Percentiles rank a stretch among this genome's conserved stretches.
phyloP scores from a whole-genome alignment of 1,140 invertebrate species.

The Drosophila biarmipes region DNA sequence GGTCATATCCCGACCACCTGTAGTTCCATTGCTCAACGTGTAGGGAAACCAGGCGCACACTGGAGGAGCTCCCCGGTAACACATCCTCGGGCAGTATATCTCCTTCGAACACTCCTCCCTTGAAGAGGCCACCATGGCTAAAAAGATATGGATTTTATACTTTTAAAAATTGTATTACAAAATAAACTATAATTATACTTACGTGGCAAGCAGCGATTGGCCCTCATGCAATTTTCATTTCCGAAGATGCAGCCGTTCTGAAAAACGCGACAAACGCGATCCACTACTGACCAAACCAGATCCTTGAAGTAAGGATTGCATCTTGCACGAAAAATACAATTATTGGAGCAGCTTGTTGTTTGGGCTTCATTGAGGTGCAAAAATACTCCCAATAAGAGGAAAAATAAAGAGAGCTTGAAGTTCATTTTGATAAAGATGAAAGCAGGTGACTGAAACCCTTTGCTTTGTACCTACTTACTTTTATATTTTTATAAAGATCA shows the following conservation, averaged over 20 bases:
- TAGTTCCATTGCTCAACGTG: slow-evolving; percentile 18
- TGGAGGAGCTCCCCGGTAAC: not conserved
- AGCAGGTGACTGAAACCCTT: slow-evolving; percentile 18
- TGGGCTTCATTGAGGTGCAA: slow-evolving; percentile 20
- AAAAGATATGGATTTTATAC: too few relatives aligned
- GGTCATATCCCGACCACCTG: not conserved
- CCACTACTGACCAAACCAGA: slow-evolving; percentile 42
- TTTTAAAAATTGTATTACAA: not conserved
- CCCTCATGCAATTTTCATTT: slow-evolving; percentile 43
- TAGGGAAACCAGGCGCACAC: slow-evolving; percentile 46
- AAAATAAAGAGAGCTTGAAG: slow-evolving; percentile 10
- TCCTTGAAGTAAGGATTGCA: slow-evolving; percentile 45
- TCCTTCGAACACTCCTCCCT: slow-evolving; percentile 22
- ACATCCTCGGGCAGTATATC: slow-evolving; percentile 22
- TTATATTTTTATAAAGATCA: slow-evolving; percentile 8
- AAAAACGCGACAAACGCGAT: slow-evolving; percentile 40
- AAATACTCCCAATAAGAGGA: slow-evolving; percentile 4
- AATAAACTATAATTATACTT: not conserved
- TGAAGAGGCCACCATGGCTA: slow-evolving; percentile 17
- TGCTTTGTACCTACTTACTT: not conserved
- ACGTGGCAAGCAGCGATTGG: slow-evolving; percentile 47
- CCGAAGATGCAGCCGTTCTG: slow-evolving; percentile 56
- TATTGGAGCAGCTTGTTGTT: slow-evolving; percentile 23
- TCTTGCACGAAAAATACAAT: slow-evolving; percentile 12
- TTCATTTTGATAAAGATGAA: not conserved